phyloP scores from a whole-genome alignment of 2,113 vertebrate genomes.

The Fregata magnificens region DNA sequence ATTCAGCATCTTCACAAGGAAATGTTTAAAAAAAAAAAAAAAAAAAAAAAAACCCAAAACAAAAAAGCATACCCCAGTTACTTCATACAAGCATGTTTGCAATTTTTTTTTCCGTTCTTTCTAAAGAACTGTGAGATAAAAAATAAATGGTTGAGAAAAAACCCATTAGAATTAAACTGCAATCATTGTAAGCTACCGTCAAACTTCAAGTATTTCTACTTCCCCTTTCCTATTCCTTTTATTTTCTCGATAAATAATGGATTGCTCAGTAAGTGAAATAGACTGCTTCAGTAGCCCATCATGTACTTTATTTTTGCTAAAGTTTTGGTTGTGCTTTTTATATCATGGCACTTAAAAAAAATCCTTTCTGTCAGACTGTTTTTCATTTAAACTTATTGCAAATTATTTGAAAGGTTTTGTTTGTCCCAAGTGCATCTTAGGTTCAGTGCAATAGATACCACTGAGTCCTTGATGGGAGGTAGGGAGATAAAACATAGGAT shows the following conservation, averaged over 20 bases:
- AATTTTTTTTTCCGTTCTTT: background rate
- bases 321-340: background rate
- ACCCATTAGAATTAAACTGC: background rate
- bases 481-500: background rate
- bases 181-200: background rate
- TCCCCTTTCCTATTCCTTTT: background rate
- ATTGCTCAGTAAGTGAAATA: background rate
- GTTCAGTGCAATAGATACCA: background rate
- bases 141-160: background rate
- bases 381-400: background rate
- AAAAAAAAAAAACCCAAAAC: no score
- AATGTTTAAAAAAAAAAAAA: background rate
- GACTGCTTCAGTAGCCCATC: background rate
- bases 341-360: background rate
- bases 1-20: background rate
- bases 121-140: background rate
- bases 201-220: background rate
- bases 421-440: background rate
- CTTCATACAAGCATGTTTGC: background rate
- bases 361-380: background rate
- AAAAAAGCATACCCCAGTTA: background rate
- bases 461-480: background rate
- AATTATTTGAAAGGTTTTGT: constrained; percentile 27
- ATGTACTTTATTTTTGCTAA: background rate
- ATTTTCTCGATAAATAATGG: background rate